A percentile compares a stretch with the other conserved stretches of the same genome.
Conservation (phyloP, 2,888 invertebrate species). For the Orthonychiurus folsomi region DNA sequence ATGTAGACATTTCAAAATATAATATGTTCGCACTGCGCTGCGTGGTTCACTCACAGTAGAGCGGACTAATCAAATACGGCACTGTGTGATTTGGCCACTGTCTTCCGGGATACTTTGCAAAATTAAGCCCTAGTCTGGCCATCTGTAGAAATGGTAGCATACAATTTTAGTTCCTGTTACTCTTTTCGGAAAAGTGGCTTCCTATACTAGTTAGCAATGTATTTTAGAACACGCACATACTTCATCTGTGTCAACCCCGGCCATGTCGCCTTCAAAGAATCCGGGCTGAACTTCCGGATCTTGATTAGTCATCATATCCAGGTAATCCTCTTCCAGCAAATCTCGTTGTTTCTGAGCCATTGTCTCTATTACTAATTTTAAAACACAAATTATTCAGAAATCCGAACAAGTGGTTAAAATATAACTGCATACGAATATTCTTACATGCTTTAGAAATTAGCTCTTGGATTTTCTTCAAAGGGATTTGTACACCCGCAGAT, state of each 20-base stretch:
- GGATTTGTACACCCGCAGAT: conserved; percentile 15
- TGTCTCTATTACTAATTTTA: conserved; percentile 32
- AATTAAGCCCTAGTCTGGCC: conserved; percentile 53
- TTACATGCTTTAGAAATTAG: conserved; percentile 37
- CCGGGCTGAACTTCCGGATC: conserved; percentile 60
- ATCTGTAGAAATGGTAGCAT: too few relatives aligned
- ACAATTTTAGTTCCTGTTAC: too few relatives aligned
- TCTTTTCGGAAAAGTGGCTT: too few relatives aligned
- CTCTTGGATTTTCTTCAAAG: conserved; percentile 30
- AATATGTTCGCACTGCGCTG: too few relatives aligned
- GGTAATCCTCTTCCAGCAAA: conserved; percentile 26
- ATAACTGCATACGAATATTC: conserved; percentile 4
- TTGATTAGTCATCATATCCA: conserved; percentile 41
- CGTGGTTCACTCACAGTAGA: conserved; percentile 48
- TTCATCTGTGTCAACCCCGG: conserved; percentile 50
- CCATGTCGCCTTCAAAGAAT: conserved; percentile 61
- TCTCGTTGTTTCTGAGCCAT: conserved; percentile 35
- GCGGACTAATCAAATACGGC: conserved; percentile 56
- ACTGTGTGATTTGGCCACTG: conserved; percentile 58
- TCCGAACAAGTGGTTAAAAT: background rate
- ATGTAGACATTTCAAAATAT: background rate
- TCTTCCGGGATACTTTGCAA: conserved; percentile 57
- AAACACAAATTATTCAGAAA: background rate
- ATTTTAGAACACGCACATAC: too few relatives aligned
- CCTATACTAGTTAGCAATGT: too few relatives aligned